Evolutionary conservation across 2,113 vertebrate genomes (phyloP).

Genomic region (Actenoides lindsayi): DNA sequence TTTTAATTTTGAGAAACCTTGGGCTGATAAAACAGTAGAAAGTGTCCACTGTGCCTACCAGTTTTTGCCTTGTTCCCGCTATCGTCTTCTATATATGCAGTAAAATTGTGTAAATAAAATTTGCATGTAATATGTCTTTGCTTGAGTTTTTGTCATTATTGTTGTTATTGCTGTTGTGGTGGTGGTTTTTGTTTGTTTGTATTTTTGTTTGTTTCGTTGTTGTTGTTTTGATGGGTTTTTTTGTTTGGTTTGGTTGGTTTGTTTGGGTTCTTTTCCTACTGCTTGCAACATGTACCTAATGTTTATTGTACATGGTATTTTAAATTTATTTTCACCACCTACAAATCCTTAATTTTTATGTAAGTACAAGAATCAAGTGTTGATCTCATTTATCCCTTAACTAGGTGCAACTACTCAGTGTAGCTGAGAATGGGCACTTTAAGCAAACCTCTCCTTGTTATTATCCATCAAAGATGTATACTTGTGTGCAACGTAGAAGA

Average conservation of each 20-base stretch:
- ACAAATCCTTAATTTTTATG: background rate
- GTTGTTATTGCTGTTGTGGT: background rate
- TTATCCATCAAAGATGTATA: background rate
- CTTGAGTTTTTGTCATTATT: background rate
- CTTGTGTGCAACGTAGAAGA: background rate
- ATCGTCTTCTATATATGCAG: background rate
- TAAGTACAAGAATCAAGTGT: background rate
- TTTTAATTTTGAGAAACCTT: background rate
- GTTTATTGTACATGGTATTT: background rate
- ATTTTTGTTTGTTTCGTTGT: background rate
- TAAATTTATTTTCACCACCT: background rate
- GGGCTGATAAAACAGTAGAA: background rate
- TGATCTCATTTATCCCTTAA: conserved; percentile 17
- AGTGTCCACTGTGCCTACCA: background rate
- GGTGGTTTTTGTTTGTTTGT: no score
- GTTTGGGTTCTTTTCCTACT: background rate
- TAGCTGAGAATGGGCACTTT: background rate
- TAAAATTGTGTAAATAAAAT: background rate
- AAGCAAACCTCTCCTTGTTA: background rate
- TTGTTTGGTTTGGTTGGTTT: no score
- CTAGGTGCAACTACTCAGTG: conserved; percentile 5
- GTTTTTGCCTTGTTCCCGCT: background rate
- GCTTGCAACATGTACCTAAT: background rate
- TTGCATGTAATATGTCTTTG: background rate
- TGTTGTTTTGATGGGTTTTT: background rate